These are phyloP conservation scores for Xenopus borealis DNA, from an alignment of 2,113 vertebrate genomes.

Conservation along the genomic window DNA sequence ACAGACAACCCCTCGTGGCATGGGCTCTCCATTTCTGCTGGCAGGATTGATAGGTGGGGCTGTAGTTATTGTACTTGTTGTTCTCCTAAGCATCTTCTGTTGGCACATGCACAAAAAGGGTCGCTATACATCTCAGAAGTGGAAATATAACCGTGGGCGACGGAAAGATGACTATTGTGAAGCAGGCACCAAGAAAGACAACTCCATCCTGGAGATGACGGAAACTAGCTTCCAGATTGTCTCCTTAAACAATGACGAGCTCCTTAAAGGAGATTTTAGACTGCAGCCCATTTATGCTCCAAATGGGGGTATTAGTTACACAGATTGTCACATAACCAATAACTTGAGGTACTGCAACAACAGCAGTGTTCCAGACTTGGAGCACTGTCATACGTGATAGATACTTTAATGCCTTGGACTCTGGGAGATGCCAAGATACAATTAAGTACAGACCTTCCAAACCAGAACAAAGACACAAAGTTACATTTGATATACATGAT, in stretches of 20 bases:
- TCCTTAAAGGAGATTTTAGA: slow-evolving; percentile 98
- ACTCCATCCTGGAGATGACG: slow-evolving; percentile 99
- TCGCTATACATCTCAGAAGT: slow-evolving; percentile 87
- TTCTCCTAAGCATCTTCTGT: slow-evolving; percentile 88
- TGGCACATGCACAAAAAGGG: slow-evolving; percentile 98
- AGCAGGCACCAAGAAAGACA: slow-evolving; percentile 98
- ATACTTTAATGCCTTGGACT: slow-evolving; percentile 61
- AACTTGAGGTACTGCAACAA: slow-evolving; percentile 94
- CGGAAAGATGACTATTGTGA: slow-evolving; percentile 99
- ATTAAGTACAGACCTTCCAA: slow-evolving; percentile 19
- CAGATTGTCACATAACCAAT: slow-evolving; percentile 95
- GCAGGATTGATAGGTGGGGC: slow-evolving; percentile 91
- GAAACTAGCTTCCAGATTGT: slow-evolving; percentile 99
- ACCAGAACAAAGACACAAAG: slow-evolving; percentile 46
- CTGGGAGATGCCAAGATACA: slow-evolving; percentile 6
- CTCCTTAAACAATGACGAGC: slow-evolving; percentile 98
- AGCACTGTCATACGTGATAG: slow-evolving; percentile 95
- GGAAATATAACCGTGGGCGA: slow-evolving; percentile 95
- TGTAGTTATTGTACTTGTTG: slow-evolving; percentile 85
- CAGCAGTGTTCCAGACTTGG: slow-evolving; percentile 92
- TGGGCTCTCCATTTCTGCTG: slow-evolving; percentile 87
- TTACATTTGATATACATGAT: slow-evolving; percentile 82
- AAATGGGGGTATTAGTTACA: slow-evolving; percentile 93
- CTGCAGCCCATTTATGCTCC: slow-evolving; percentile 98
- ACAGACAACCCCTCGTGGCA: slow-evolving; percentile 79